A percentile compares a stretch with the other conserved stretches of the same genome.
phyloP scores from a whole-genome alignment of 2,113 vertebrate species.

The Lepus timidus region DNA sequence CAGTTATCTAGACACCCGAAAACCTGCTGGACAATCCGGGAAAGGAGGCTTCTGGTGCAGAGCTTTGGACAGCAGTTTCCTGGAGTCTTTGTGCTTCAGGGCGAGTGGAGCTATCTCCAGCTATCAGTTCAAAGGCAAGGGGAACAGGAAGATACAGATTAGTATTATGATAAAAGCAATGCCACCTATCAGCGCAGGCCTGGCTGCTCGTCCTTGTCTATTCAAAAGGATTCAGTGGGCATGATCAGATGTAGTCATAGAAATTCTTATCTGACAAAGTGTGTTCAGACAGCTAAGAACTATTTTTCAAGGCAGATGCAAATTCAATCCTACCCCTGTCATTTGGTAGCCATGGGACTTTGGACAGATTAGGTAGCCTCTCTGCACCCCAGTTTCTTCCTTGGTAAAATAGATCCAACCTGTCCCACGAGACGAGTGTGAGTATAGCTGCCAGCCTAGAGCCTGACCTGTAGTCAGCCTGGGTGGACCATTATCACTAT shows the following conservation, averaged over 20 bases:
- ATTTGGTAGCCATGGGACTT: not conserved
- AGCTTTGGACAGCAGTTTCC: not conserved
- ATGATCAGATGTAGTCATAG: not conserved
- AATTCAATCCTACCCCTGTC: not conserved
- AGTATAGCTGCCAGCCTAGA: not conserved
- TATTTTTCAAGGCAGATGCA: not conserved
- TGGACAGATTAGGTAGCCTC: not conserved
- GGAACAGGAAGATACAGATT: not conserved
- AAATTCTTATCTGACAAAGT: not conserved
- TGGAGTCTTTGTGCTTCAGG: not conserved
- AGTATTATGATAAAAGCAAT: not conserved
- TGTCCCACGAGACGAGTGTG: not conserved
- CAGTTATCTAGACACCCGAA: not conserved
- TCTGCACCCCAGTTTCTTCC: not conserved
- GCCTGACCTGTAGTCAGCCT: not conserved
- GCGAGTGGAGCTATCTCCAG: not conserved
- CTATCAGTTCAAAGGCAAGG: not conserved
- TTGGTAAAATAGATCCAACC: not conserved
- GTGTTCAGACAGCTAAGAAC: not conserved
- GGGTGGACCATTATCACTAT: not conserved
- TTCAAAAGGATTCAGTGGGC: not conserved
- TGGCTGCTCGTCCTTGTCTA: not conserved
- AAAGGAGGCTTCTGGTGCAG: not conserved
- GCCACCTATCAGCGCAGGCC: rapidly evolving
- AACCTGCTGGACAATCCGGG: not conserved